Evolutionary conservation across 2,888 invertebrate species (phyloP).

Genomic region (Trilocha varians): DNA sequence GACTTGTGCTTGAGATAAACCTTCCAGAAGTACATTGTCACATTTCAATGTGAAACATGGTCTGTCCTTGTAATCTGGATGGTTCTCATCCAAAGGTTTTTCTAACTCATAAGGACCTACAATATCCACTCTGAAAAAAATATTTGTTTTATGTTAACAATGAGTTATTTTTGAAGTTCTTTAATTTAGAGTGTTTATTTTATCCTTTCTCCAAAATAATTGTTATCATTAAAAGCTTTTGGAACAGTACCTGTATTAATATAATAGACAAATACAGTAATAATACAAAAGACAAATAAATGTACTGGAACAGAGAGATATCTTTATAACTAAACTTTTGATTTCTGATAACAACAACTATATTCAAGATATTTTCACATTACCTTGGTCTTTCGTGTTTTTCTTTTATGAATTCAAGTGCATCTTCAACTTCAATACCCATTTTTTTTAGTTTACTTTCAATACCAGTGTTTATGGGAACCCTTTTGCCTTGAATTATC

Average conservation of each 20-base stretch:
- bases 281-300: too few relatives aligned
- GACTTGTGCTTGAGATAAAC: constrained; percentile 84
- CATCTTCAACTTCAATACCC: constrained; percentile 76
- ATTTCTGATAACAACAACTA: too few relatives aligned
- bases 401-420: constrained; percentile 71
- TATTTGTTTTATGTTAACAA: background rate
- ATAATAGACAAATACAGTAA: too few relatives aligned
- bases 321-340: too few relatives aligned
- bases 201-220: too few relatives aligned
- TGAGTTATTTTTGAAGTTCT: too few relatives aligned
- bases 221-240: too few relatives aligned
- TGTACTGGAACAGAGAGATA: too few relatives aligned
- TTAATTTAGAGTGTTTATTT: too few relatives aligned
- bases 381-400: constrained; percentile 40
- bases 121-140: constrained; percentile 44
- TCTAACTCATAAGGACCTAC: constrained; percentile 56
- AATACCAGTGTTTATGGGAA: constrained; percentile 68
- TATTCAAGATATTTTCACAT: constrained; percentile 26
- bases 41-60: constrained; percentile 75
- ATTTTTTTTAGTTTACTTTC: constrained; percentile 66
- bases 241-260: too few relatives aligned
- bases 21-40: constrained; percentile 79
- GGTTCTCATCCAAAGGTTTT: constrained; percentile 66
- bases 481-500: constrained; percentile 77
- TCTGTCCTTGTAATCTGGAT: constrained; percentile 77